phyloP scores from a whole-genome alignment of 2,797 vertebrate genomes.

The Xenopus petersii region DNA sequence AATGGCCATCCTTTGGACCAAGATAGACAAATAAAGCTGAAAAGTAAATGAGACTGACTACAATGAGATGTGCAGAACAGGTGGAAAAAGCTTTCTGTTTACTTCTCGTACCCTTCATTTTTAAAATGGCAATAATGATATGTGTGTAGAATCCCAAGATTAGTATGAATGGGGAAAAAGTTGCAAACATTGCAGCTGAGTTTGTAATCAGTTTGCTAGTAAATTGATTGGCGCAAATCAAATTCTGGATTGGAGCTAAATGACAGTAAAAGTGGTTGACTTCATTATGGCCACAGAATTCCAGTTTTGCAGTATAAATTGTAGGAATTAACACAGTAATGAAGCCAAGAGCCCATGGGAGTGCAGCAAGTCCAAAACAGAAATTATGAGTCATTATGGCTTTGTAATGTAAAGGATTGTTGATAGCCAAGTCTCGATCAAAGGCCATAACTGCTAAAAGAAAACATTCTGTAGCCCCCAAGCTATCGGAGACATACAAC shows the following conservation, averaged over 20 bases:
- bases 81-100: slow-evolving; percentile 27
- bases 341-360: neutral
- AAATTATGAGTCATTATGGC: neutral
- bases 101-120: slow-evolving; percentile 4
- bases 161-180: slow-evolving; percentile 11
- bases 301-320: neutral
- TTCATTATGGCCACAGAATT: slow-evolving; percentile 9
- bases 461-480: neutral
- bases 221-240: slow-evolving; percentile 17
- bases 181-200: slow-evolving; percentile 5
- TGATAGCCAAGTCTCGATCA: slow-evolving; percentile 28
- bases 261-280: slow-evolving; percentile 31
- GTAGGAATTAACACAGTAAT: neutral
- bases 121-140: neutral
- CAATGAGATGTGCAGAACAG: slow-evolving; percentile 30
- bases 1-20: neutral
- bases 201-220: slow-evolving; percentile 10
- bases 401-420: slow-evolving; percentile 4
- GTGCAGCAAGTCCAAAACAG: neutral
- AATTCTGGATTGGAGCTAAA: slow-evolving; percentile 24
- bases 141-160: slow-evolving; percentile 12
- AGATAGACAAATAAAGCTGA: slow-evolving; percentile 15
- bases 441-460: slow-evolving; percentile 24
- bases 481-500: slow-evolving; percentile 14
- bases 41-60: slow-evolving; percentile 5